A percentile compares a stretch with the other conserved stretches of the same genome.
phyloP scores from a whole-genome alignment of 2,113 vertebrate species.

The Aphyosemion australe region DNA sequence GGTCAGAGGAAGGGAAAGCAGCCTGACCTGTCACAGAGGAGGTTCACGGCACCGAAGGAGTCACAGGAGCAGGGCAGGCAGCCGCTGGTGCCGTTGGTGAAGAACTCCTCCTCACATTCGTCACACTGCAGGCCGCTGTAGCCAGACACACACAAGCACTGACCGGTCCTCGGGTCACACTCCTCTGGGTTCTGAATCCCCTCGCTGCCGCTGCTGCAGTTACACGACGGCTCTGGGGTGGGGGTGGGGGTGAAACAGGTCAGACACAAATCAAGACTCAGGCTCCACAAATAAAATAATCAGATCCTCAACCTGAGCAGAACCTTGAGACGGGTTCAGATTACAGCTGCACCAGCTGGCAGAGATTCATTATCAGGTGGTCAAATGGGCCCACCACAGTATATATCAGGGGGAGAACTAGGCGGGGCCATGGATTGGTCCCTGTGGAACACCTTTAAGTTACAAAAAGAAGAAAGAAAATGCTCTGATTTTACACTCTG shows the following conservation, averaged over 20 bases:
- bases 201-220: conserved; percentile 78
- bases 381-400: too few species aligned
- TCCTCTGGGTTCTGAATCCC: conserved; percentile 72
- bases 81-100: conserved; percentile 77
- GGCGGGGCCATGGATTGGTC: too few species aligned
- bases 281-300: background rate
- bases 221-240: conserved; percentile 57
- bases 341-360: too few species aligned
- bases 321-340: too few species aligned
- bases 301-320: background rate
- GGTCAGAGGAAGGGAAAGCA: background rate
- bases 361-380: too few species aligned
- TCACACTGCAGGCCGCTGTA: conserved; percentile 79
- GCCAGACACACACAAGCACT: conserved; percentile 75
- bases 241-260: background rate
- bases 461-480: too few species aligned
- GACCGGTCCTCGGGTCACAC: conserved; percentile 75
- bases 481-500: too few species aligned
- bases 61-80: conserved; percentile 80
- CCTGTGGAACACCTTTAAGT: too few species aligned
- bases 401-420: too few species aligned
- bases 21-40: conserved; percentile 79
- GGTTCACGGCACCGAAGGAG: conserved; percentile 72
- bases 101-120: conserved; percentile 78
- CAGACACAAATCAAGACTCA: background rate